Conservation (phyloP, 2,888 invertebrate genomes). For the Teinopalpus imperialis region DNA sequence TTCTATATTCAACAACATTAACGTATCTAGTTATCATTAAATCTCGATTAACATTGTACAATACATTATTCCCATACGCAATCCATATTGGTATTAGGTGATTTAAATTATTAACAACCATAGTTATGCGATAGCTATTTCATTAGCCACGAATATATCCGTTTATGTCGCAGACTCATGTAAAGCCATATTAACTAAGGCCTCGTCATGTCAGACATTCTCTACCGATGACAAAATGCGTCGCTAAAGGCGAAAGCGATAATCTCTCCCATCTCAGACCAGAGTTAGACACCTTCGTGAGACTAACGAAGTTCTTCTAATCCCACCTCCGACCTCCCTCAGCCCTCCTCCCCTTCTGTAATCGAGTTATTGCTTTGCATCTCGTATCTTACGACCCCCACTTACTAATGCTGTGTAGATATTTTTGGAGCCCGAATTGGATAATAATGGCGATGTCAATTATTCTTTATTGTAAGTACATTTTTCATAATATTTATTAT, state of each 20-base stretch:
- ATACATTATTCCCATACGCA: slow-evolving; percentile 4
- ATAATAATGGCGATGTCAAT: slow-evolving; percentile 22
- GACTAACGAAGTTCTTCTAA: slow-evolving; percentile 80
- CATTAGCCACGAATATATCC: neutral
- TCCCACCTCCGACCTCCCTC: slow-evolving; percentile 51
- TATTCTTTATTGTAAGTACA: neutral
- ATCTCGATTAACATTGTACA: slow-evolving; percentile 12
- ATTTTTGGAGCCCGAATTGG: slow-evolving; percentile 19
- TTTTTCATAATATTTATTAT: no score
- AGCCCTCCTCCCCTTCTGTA: slow-evolving; percentile 47
- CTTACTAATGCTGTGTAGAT: slow-evolving; percentile 32
- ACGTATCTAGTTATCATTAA: no score
- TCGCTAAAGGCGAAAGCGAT: slow-evolving; percentile 66
- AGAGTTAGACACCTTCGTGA: slow-evolving; percentile 74
- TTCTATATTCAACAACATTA: no score
- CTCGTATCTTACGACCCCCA: slow-evolving; percentile 57
- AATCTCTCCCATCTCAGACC: slow-evolving; percentile 65
- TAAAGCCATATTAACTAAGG: slow-evolving; percentile 25
- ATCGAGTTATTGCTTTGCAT: slow-evolving; percentile 75
- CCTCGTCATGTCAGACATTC: slow-evolving; percentile 45
- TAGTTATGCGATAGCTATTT: slow-evolving; percentile 1
- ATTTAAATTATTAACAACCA: slow-evolving; percentile 15
- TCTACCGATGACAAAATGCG: slow-evolving; percentile 60
- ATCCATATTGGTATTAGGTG: slow-evolving; percentile 12
- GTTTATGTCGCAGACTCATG: slow-evolving; percentile 8